These are phyloP conservation scores for Heterohyrax brucei DNA, from an alignment of 2,797 vertebrate genomes.

Conservation along the genomic window DNA sequence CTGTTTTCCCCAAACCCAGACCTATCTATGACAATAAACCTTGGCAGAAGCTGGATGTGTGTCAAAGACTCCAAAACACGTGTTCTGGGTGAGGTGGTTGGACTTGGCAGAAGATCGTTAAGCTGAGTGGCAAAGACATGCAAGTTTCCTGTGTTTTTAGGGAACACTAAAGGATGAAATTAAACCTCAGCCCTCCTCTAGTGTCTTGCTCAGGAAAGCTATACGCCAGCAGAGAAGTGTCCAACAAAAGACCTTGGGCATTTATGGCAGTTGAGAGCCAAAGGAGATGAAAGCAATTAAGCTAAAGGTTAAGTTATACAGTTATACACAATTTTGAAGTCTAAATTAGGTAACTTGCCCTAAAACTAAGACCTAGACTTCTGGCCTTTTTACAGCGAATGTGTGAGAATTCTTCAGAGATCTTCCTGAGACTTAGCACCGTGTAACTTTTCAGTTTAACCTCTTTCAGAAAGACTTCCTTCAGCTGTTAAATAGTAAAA, in stretches of 20 bases:
- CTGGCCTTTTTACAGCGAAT: not conserved
- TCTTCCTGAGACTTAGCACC: not conserved
- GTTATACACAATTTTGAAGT: not conserved
- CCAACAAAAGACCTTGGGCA: not conserved
- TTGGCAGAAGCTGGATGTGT: not conserved
- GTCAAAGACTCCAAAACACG: not conserved
- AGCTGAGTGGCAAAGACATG: not conserved
- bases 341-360: not conserved
- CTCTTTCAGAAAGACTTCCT: not conserved
- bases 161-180: not conserved
- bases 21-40: not conserved
- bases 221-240: not conserved
- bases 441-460: not conserved
- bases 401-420: not conserved
- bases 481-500: not conserved
- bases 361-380: not conserved
- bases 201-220: not conserved
- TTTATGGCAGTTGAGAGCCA: not conserved
- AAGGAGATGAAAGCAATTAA: too few species aligned
- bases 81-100: not conserved
- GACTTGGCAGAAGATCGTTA: not conserved
- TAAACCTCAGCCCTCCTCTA: not conserved
- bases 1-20: not conserved
- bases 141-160: not conserved
- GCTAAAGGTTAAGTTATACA: too few species aligned